A percentile compares a stretch with the other conserved stretches of the same genome.
Conservation (phyloP, 2,797 vertebrate species). For the Hippopotamyrus pictus region DNA sequence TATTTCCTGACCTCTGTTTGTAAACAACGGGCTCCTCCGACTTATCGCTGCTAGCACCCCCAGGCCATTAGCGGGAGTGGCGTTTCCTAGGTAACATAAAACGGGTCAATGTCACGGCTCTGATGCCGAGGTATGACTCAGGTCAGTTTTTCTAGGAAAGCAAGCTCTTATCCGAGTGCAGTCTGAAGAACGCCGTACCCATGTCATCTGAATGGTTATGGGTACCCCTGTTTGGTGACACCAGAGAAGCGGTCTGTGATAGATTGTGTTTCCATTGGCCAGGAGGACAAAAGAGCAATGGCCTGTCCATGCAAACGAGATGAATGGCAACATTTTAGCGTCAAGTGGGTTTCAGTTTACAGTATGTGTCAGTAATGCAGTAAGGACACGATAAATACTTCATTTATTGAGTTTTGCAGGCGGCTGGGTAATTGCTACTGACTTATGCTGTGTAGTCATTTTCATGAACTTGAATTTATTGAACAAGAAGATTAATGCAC, state of each 20-base stretch:
- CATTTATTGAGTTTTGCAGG: neutral
- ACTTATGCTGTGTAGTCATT: neutral
- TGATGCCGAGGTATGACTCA: neutral
- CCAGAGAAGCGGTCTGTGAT: neutral
- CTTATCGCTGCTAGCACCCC: neutral
- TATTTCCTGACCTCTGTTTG: neutral
- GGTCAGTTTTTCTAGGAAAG: neutral
- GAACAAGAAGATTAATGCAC: constrained; percentile 8
- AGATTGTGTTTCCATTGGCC: constrained; percentile 14
- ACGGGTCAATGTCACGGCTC: neutral
- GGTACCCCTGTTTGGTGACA: neutral
- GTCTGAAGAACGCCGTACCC: neutral
- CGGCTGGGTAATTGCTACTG: neutral
- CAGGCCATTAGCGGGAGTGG: neutral
- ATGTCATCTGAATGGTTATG: neutral
- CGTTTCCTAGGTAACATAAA: neutral
- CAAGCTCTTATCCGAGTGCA: neutral
- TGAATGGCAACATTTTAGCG: constrained; percentile 1
- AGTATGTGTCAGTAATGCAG: constrained; percentile 6
- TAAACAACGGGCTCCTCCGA: neutral
- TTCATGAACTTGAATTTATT: constrained; percentile 10
- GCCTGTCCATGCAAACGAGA: neutral
- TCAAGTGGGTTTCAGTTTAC: constrained; percentile 16
- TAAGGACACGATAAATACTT: constrained; percentile 18
- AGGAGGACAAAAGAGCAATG: neutral